phyloP scores from a whole-genome alignment of 2,888 invertebrate genomes.

The Chouioia cunea region DNA sequence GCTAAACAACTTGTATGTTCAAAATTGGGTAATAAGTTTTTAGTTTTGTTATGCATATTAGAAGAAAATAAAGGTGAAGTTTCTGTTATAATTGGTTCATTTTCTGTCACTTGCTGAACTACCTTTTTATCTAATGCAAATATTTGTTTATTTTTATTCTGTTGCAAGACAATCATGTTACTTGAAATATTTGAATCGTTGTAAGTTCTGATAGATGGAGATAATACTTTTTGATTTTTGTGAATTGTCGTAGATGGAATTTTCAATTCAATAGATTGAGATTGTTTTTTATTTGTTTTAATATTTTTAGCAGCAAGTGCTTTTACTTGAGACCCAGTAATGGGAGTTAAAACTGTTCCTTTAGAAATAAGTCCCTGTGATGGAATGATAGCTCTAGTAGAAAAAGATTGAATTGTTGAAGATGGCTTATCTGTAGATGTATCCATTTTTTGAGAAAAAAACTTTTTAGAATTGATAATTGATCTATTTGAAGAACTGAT shows the following conservation, averaged over 20 bases:
- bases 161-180: constrained; percentile 60
- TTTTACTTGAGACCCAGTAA: constrained; percentile 66
- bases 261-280: constrained; percentile 60
- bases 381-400: constrained; percentile 57
- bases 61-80: constrained; percentile 45
- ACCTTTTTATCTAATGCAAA: constrained; percentile 53
- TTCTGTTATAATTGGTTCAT: constrained; percentile 48
- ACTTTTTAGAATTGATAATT: constrained; percentile 54
- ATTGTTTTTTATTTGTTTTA: constrained; percentile 57
- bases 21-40: constrained; percentile 6
- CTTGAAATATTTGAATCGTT: constrained; percentile 63
- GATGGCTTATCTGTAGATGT: constrained; percentile 58
- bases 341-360: constrained; percentile 64
- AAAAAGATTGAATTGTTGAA: constrained; percentile 55
- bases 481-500: constrained; percentile 55
- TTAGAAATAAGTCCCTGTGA: constrained; percentile 58
- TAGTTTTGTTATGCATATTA: constrained; percentile 39
- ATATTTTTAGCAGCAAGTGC: constrained; percentile 60
- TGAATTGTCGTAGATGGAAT: constrained; percentile 49
- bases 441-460: constrained; percentile 55
- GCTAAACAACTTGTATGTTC: constrained; percentile 55
- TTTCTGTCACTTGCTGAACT: constrained; percentile 52
- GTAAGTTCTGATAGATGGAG: neutral
- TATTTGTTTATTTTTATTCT: constrained; percentile 48
- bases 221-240: constrained; percentile 54